phyloP scores from a whole-genome alignment of 2,113 vertebrate species.

The Miniopterus natalensis region DNA sequence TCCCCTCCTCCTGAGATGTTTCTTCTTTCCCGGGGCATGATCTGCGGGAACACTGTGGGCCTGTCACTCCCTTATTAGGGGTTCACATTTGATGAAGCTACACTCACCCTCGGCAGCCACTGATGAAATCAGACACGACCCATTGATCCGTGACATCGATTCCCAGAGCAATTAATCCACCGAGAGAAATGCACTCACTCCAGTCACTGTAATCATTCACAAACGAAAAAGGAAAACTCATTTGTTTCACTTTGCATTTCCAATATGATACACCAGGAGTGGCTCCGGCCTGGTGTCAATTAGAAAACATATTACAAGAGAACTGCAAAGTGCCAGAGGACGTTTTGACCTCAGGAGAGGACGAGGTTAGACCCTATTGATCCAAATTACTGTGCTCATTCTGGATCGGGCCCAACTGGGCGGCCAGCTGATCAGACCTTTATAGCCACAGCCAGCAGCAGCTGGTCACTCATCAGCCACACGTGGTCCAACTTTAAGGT shows the following conservation, averaged over 20 bases:
- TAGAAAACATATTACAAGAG: constrained; percentile 11
- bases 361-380: constrained; percentile 83
- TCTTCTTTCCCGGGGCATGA: constrained; percentile 30
- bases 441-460: neutral
- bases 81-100: constrained; percentile 50
- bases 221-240: constrained; percentile 55
- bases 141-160: constrained; percentile 88
- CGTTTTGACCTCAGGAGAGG: constrained; percentile 77
- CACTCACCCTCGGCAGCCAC: constrained; percentile 78
- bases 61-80: constrained; percentile 4
- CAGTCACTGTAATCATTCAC: neutral
- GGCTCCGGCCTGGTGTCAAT: neutral
- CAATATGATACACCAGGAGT: neutral
- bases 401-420: constrained; percentile 85
- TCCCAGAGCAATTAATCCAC: constrained; percentile 78
- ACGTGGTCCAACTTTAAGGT: constrained; percentile 60
- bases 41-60: constrained; percentile 54
- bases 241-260: constrained; percentile 68
- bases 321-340: neutral
- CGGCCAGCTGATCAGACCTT: constrained; percentile 88
- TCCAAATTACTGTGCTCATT: constrained; percentile 88
- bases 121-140: constrained; percentile 90
- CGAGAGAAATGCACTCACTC: constrained; percentile 82
- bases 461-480: neutral
- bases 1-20: constrained; percentile 34